Evolutionary conservation across 2,113 vertebrate genomes (phyloP).

Genomic region (Mesocricetus auratus): DNA sequence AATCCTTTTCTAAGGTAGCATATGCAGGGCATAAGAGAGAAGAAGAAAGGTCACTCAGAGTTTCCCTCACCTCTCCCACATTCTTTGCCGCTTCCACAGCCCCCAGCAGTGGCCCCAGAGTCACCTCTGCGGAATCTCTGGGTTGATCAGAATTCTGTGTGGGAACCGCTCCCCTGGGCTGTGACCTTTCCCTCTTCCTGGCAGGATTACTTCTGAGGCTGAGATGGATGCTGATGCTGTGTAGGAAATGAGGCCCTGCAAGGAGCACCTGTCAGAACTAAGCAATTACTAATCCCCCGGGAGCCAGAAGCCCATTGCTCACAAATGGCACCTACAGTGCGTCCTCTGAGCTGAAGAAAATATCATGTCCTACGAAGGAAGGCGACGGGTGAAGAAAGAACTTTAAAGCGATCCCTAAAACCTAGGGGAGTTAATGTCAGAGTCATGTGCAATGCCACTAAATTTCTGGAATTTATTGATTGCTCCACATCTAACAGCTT

Average conservation of each 20-base stretch:
- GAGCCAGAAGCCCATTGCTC: slow-evolving; percentile 50
- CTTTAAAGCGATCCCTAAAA: slow-evolving; percentile 44
- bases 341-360: slow-evolving; percentile 33
- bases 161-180: slow-evolving; percentile 39
- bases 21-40: not conserved
- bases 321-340: not conserved
- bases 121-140: slow-evolving; percentile 44
- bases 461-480: slow-evolving; percentile 76
- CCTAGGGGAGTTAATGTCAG: slow-evolving; percentile 37
- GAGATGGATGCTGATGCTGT: slow-evolving; percentile 41
- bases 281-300: slow-evolving; percentile 56
- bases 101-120: not conserved
- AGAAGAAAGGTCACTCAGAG: not conserved
- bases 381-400: not conserved
- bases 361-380: not conserved
- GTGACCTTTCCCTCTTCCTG: slow-evolving; percentile 59
- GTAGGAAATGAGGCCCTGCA: slow-evolving; percentile 56
- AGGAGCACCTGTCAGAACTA: slow-evolving; percentile 67
- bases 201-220: slow-evolving; percentile 50
- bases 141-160: slow-evolving; percentile 46
- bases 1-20: not conserved
- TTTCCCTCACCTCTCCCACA: not conserved
- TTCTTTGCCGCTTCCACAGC: not conserved
- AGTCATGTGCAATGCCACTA: slow-evolving; percentile 42
- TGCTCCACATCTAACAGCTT: slow-evolving; percentile 63